Evolutionary conservation across 2,797 vertebrate species (phyloP).

Genomic region (Aeoliscus strigatus): DNA sequence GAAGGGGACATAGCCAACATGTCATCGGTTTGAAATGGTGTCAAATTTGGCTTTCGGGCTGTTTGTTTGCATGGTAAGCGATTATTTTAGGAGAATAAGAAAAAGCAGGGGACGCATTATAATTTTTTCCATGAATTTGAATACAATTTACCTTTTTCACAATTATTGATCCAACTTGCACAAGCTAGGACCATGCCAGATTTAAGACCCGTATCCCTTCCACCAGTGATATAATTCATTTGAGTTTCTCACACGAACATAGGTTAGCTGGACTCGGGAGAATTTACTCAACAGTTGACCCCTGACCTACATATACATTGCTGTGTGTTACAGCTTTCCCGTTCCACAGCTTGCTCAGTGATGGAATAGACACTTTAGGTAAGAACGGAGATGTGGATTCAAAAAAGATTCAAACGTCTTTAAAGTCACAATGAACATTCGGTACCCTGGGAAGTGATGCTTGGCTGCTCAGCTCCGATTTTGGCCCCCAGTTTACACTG

Average conservation of each 20-base stretch:
- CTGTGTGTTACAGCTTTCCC: slow-evolving; percentile 70
- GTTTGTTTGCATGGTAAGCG: too few species aligned
- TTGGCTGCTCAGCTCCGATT: slow-evolving; percentile 9
- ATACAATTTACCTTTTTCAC: too few species aligned
- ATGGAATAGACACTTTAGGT: slow-evolving; percentile 73
- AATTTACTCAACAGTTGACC: not conserved
- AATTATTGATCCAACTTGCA: too few species aligned
- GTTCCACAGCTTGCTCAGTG: slow-evolving; percentile 67
- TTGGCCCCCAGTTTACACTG: not conserved
- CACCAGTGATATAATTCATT: not conserved
- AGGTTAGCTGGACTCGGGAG: not conserved
- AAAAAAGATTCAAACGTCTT: not conserved
- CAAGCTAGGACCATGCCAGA: too few species aligned
- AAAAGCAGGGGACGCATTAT: too few species aligned
- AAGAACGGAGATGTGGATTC: slow-evolving; percentile 48
- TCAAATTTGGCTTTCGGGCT: too few species aligned
- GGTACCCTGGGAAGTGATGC: slow-evolving; percentile 6
- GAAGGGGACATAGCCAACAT: too few species aligned
- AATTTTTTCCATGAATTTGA: too few species aligned
- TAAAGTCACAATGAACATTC: not conserved
- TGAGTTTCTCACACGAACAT: not conserved
- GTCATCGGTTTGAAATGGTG: too few species aligned
- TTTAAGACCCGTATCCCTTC: not conserved
- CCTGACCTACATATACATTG: slow-evolving; percentile 27
- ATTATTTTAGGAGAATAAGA: too few species aligned